These are phyloP conservation scores for Caenorhabditis uteleia DNA, from an alignment of 2,888 invertebrate genomes.

Conservation along the genomic window DNA sequence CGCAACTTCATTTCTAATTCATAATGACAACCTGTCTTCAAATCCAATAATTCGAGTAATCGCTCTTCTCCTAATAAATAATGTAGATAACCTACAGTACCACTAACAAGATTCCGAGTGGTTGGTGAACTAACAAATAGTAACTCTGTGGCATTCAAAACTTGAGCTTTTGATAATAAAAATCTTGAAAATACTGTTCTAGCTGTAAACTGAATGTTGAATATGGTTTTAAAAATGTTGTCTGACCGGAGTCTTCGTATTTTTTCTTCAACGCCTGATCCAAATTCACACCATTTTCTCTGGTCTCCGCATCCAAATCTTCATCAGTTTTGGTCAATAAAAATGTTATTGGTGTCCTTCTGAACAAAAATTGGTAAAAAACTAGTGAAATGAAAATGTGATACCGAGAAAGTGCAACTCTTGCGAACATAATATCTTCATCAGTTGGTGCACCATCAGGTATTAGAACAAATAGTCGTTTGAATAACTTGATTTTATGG, in stretches of 20 bases:
- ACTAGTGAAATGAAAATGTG: not conserved
- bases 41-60: conserved; percentile 38
- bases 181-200: conserved; percentile 36
- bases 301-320: conserved; percentile 50
- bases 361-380: conserved; percentile 2
- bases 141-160: conserved; percentile 36
- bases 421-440: conserved; percentile 53
- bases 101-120: conserved; percentile 43
- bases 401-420: conserved; percentile 47
- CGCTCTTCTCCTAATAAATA: conserved; percentile 51
- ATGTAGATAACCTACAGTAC: conserved; percentile 47
- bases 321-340: conserved; percentile 50
- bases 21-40: conserved; percentile 47
- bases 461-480: conserved; percentile 46
- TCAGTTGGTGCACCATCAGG: conserved; percentile 53
- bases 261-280: conserved; percentile 39
- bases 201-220: conserved; percentile 15
- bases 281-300: conserved; percentile 38
- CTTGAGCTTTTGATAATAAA: conserved; percentile 40
- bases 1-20: conserved; percentile 39
- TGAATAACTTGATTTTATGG: conserved; percentile 48
- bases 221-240: not conserved
- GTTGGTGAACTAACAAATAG: conserved; percentile 44
- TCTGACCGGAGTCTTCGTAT: conserved; percentile 36
- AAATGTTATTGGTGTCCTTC: conserved; percentile 46